These are phyloP conservation scores for Meteorus cinctellus DNA, from an alignment of 2,888 invertebrate genomes.

Conservation along the genomic window DNA sequence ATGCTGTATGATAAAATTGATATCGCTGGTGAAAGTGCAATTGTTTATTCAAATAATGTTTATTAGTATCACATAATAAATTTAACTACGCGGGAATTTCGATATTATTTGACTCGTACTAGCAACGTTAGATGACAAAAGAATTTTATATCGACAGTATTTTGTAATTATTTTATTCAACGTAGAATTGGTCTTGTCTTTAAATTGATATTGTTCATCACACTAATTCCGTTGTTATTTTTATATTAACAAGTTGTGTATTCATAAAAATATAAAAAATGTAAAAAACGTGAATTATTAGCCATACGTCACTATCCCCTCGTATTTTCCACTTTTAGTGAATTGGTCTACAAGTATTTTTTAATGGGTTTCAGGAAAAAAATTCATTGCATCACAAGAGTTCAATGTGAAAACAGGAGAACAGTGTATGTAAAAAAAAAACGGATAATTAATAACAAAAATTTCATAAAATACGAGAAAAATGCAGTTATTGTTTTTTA, in stretches of 20 bases:
- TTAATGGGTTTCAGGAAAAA: constrained; percentile 34
- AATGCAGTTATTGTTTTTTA: too few relatives aligned
- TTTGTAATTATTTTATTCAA: too few relatives aligned
- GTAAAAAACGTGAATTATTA: constrained; percentile 39
- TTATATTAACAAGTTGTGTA: constrained; percentile 4
- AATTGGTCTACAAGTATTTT: constrained; percentile 46
- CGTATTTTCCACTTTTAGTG: constrained; percentile 40
- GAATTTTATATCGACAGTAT: too few relatives aligned
- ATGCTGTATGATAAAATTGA: constrained; percentile 36
- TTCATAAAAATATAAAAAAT: constrained; percentile 34
- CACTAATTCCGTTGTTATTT: not conserved
- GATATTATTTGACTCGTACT: too few relatives aligned
- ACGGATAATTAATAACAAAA: constrained; percentile 17
- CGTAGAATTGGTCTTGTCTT: too few relatives aligned
- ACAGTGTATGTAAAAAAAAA: constrained; percentile 17
- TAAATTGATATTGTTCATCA: too few relatives aligned
- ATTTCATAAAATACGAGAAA: not conserved
- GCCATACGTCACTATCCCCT: constrained; percentile 8
- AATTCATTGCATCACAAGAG: too few relatives aligned
- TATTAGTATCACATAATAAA: too few relatives aligned
- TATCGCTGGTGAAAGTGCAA: constrained; percentile 37
- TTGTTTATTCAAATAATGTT: constrained; percentile 24
- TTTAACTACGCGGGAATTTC: too few relatives aligned
- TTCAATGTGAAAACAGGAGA: not conserved
- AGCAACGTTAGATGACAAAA: too few relatives aligned